Percentiles rank a stretch among this genome's conserved stretches.
These are phyloP conservation scores for Carassius gibelio DNA, from an alignment of 2,113 vertebrate species.

Conservation along the genomic window DNA sequence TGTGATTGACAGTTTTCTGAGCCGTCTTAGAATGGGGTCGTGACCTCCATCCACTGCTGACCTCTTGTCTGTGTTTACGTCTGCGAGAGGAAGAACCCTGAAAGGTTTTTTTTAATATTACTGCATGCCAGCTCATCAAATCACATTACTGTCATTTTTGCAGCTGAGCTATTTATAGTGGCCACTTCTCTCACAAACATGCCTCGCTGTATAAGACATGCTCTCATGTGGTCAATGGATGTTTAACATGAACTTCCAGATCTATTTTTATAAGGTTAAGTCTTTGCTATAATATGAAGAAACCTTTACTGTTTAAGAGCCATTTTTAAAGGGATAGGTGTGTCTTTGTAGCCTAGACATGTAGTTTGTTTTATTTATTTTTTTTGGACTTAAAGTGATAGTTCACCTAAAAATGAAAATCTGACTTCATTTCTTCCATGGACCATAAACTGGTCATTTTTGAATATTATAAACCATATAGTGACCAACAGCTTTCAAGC, in stretches of 20 bases:
- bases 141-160: not conserved
- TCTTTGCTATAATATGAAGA: conserved; percentile 31
- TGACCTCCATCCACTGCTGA: not conserved
- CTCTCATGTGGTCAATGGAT: conserved; percentile 27
- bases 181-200: not conserved
- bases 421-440: not conserved
- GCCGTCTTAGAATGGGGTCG: not conserved
- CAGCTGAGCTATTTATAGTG: conserved; percentile 39
- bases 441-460: not conserved
- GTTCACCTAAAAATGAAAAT: not conserved
- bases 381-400: not conserved
- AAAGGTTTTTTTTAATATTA: conserved; percentile 31
- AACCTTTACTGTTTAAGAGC: conserved; percentile 31
- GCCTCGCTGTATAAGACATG: conserved; percentile 33
- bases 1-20: conserved; percentile 22
- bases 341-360: not conserved
- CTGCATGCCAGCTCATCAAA: not conserved
- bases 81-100: conserved; percentile 12
- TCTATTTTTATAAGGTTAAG: conserved; percentile 55
- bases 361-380: not conserved
- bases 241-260: conserved; percentile 43
- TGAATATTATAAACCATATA: not conserved
- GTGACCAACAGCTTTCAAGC: not conserved
- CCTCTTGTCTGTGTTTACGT: conserved; percentile 7
- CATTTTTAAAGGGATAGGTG: conserved; percentile 23